These are phyloP conservation scores for Acridotheres tristis DNA, from an alignment of 2,797 vertebrate genomes.

Conservation along the genomic window DNA sequence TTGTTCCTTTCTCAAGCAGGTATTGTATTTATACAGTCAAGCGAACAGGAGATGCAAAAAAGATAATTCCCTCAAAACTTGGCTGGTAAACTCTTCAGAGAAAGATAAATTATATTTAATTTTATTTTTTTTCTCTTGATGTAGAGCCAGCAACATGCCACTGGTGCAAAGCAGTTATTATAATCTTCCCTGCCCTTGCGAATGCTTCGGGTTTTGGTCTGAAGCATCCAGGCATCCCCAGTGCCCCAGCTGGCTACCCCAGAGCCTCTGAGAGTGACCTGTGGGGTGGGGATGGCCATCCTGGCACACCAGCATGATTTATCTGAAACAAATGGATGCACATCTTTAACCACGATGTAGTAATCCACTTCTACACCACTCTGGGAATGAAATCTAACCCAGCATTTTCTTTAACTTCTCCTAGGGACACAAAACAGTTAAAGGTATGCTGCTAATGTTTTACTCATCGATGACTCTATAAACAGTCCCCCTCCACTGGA, in stretches of 20 bases:
- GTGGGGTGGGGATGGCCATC: not conserved
- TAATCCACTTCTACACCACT: not conserved
- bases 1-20: slow-evolving; percentile 55
- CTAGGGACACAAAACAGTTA: not conserved
- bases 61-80: slow-evolving; percentile 59
- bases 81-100: slow-evolving; percentile 27
- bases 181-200: not conserved
- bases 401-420: not conserved
- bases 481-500: not conserved
- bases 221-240: not conserved
- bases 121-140: slow-evolving; percentile 47
- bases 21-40: slow-evolving; percentile 67
- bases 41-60: slow-evolving; percentile 43
- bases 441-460: not conserved
- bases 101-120: slow-evolving; percentile 66
- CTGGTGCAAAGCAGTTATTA: slow-evolving; percentile 1
- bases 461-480: not conserved
- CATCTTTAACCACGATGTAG: accelerated
- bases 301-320: not conserved
- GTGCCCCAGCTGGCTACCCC: not conserved
- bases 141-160: slow-evolving; percentile 30
- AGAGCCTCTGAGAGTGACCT: not conserved
- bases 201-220: not conserved
- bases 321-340: not conserved
- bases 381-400: not conserved